Conservation (phyloP, 2,113 vertebrate species). For the Phainopepla nitens region DNA sequence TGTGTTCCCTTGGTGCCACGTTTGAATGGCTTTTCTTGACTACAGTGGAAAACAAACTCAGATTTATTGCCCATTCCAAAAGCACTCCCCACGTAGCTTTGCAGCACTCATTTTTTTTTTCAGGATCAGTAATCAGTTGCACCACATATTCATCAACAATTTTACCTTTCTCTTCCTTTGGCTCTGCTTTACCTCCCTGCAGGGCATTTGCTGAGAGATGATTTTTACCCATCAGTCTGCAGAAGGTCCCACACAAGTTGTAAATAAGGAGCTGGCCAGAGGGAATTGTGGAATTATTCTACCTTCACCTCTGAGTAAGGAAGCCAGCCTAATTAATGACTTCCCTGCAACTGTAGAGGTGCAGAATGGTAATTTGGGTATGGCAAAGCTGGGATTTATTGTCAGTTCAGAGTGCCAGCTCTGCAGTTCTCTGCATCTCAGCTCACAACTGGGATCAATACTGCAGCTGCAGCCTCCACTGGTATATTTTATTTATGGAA, state of each 20-base stretch:
- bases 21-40: not conserved
- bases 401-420: slow-evolving; percentile 2
- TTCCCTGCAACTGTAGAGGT: not conserved
- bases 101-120: not conserved
- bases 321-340: slow-evolving; percentile 37
- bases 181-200: not conserved
- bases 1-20: not conserved
- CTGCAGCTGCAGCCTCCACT: not conserved
- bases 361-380: not conserved
- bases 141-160: not conserved
- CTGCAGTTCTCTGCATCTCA: slow-evolving; percentile 40
- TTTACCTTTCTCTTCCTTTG: not conserved
- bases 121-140: not conserved
- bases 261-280: not conserved
- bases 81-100: not conserved
- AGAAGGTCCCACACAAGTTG: not conserved
- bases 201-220: not conserved
- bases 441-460: slow-evolving; percentile 57
- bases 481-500: slow-evolving; percentile 58
- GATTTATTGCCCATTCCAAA: not conserved
- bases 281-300: not conserved
- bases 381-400: slow-evolving; percentile 35
- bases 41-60: not conserved
- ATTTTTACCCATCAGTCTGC: not conserved
- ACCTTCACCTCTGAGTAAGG: not conserved